Conservation (phyloP, 2,113 vertebrate species). For the Xenopus laevis region DNA sequence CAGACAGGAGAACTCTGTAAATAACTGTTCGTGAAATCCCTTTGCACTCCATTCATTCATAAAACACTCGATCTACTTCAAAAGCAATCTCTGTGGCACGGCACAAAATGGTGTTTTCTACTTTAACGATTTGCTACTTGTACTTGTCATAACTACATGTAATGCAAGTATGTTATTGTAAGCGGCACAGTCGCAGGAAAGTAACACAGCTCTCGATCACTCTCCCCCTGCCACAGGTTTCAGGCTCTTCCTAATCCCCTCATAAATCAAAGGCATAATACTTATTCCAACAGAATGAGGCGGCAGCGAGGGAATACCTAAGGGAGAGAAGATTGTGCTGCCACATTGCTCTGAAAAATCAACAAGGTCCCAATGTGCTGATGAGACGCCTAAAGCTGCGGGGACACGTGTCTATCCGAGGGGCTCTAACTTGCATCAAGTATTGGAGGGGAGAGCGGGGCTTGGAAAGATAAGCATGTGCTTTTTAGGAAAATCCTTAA, state of each 20-base stretch:
- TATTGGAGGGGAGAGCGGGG: too few relatives aligned
- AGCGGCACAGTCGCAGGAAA: conserved; percentile 26
- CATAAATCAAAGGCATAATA: conserved; percentile 43
- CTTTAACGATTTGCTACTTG: conserved; percentile 70
- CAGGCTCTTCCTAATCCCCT: conserved; percentile 33
- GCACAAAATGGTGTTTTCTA: conserved; percentile 55
- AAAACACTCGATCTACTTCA: conserved; percentile 68
- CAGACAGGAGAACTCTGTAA: conserved; percentile 62
- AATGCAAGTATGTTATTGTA: conserved; percentile 48
- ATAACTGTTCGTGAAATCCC: conserved; percentile 70
- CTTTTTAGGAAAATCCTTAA: too few relatives aligned
- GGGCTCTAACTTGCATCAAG: too few relatives aligned
- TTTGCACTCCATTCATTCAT: conserved; percentile 69
- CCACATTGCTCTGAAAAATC: conserved; percentile 24
- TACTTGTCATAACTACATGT: conserved; percentile 69
- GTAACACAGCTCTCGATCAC: conserved; percentile 15
- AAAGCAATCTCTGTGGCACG: conserved; percentile 56
- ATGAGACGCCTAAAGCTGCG: conserved; percentile 1
- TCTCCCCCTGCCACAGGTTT: conserved; percentile 34
- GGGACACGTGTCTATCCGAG: not conserved
- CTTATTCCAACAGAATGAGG: conserved; percentile 23
- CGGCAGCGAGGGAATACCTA: conserved; percentile 26
- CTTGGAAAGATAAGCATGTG: too few relatives aligned
- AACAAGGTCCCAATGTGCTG: conserved; percentile 13
- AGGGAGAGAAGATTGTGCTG: conserved; percentile 14